These are phyloP conservation scores for Cladorhizidae sp. DNA, from an alignment of 37 sponge, comb jelly and placozoan species.

Conservation along the genomic window DNA sequence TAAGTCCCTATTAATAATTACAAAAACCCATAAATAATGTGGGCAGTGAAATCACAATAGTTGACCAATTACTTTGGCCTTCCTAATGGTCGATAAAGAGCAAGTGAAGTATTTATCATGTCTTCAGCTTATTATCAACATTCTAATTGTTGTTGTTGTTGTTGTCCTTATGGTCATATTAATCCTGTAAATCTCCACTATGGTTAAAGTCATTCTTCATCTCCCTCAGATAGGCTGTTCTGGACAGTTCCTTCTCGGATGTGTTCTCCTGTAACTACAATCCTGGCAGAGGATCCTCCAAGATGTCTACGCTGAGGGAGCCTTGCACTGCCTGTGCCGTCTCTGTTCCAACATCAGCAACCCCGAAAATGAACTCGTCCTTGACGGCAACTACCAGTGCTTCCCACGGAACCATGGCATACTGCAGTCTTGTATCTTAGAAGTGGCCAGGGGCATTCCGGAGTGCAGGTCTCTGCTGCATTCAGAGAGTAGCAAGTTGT, in stretches of 20 bases:
- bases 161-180: no score
- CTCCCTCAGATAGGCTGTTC: constrained; percentile 27
- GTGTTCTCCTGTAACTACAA: constrained; percentile 14
- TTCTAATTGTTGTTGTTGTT: no score
- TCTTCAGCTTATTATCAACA: no score
- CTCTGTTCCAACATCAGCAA: constrained; percentile 53
- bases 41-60: no score
- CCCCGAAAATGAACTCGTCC: constrained; percentile 55
- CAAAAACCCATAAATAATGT: no score
- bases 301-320: not conserved
- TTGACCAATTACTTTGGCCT: no score
- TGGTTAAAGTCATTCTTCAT: no score
- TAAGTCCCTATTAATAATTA: no score
- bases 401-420: constrained; percentile 10
- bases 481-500: not conserved
- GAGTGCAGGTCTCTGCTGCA: constrained; percentile 4
- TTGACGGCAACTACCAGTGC: constrained; percentile 45
- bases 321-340: constrained; percentile 59
- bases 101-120: no score
- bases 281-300: not conserved
- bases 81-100: no score
- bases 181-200: no score
- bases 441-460: not conserved
- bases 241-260: constrained; percentile 17
- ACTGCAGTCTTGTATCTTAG: not conserved